phyloP scores from a whole-genome alignment of 2,113 vertebrate genomes.

The Bombycilla garrulus region DNA sequence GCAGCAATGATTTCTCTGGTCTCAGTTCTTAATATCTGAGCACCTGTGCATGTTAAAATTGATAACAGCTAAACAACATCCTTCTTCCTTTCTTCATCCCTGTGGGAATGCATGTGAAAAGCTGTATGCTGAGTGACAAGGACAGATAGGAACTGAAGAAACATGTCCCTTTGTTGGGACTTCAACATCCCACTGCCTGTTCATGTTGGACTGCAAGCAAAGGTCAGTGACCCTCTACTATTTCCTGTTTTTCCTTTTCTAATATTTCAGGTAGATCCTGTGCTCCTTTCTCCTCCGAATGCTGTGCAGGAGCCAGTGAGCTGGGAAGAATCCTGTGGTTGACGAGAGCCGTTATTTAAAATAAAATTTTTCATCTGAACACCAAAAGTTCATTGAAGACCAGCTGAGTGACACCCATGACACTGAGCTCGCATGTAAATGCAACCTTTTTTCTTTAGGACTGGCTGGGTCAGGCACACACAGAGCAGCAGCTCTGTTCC shows the following conservation, averaged over 20 bases:
- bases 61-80: not conserved
- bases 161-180: not conserved
- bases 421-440: not conserved
- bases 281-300: not conserved
- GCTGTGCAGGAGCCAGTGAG: not conserved
- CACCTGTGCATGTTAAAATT: not conserved
- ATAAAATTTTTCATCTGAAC: not conserved
- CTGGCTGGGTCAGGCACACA: not conserved
- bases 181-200: not conserved
- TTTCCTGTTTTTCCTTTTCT: not conserved
- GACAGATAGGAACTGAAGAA: not conserved
- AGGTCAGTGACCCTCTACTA: not conserved
- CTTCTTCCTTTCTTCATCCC: not conserved
- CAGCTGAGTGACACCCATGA: not conserved
- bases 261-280: not conserved
- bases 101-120: not conserved
- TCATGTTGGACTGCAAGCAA: not conserved
- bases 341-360: not conserved
- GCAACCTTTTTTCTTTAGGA: not conserved
- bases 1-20: not conserved
- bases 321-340: not conserved
- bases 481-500: not conserved
- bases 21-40: not conserved
- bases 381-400: not conserved
- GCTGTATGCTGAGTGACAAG: not conserved